Evolutionary conservation across 2,888 invertebrate species (phyloP), one percentile per base, ranked within the genome.

Genomic region (Frankliniella intonsa): DNA sequence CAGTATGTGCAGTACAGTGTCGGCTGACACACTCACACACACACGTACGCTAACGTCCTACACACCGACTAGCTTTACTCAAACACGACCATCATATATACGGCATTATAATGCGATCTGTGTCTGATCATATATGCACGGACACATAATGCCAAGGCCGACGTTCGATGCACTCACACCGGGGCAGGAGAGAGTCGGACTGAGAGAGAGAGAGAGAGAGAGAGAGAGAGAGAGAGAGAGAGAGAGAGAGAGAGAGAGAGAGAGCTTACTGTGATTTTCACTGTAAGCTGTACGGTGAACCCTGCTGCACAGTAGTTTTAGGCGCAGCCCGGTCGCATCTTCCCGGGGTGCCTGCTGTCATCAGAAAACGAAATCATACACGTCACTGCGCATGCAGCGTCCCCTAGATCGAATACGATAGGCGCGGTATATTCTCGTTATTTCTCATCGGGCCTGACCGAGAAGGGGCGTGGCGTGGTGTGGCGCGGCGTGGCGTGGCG

Each of bases 121-220:
- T 25, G 69, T 62, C 22, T 25, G 69, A 76, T 25, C 69, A 76
- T 76, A 22, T 76, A 76, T 76, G 69, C 69, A 25, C 25, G 69
- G 69, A 22, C 69, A 76, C 69, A 76, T 19, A 76, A 76, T 76
- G 69, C 69, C 69, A 76, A 76, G 69, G 69, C 12, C 25, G 25
- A 25, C 69, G 25, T 76, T 76, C 12, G 69, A 76, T 76, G 69
- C 69, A 76, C 25, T 25, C 25, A 76, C 69, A 22, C n/a, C 3
- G 55, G 17, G 3, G 17, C 14, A 5, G 55, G 17, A 14, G 55
- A 55, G 55, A 38, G 55, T 17, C 14, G 17, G 55, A 8, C 12
- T 17, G 14, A 12, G 62, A 10, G 62, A n/a, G 14, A 5, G 14
- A 55, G 62, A 17, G 17, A n/a, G 62, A 7, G 14, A 62, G 62